A percentile compares a stretch with the other conserved stretches of the same genome.
These are phyloP conservation scores for Meiosimyza decipiens DNA, from an alignment of 2,888 invertebrate species.

Conservation along the genomic window DNA sequence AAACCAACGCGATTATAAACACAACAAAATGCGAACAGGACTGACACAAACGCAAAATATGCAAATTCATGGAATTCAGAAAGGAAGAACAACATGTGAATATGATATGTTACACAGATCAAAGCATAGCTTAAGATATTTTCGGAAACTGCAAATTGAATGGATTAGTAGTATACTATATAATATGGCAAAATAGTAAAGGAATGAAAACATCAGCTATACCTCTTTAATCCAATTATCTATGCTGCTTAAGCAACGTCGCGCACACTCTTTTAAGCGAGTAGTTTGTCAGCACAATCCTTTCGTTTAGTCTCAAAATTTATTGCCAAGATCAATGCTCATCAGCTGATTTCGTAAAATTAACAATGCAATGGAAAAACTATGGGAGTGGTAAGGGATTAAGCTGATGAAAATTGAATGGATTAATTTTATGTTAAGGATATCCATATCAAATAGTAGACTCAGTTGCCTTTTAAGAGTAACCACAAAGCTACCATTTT, in stretches of 20 bases:
- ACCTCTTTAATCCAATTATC: slow-evolving; percentile 44
- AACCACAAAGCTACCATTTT: too few relatives aligned
- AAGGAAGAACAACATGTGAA: not conserved
- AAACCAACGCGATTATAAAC: not conserved
- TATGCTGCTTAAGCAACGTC: slow-evolving; percentile 38
- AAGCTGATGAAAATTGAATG: too few relatives aligned
- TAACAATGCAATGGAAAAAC: too few relatives aligned
- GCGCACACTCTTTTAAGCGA: not conserved
- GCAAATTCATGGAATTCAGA: not conserved
- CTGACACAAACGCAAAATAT: not conserved
- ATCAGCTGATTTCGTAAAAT: not conserved
- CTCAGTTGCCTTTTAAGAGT: too few relatives aligned
- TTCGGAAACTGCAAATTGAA: too few relatives aligned
- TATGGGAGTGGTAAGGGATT: too few relatives aligned
- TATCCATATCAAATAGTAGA: too few relatives aligned
- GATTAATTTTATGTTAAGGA: too few relatives aligned
- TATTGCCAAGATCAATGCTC: slow-evolving; percentile 6
- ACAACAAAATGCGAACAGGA: not conserved
- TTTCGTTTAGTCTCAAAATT: not conserved
- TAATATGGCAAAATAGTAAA: too few relatives aligned
- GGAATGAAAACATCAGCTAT: too few relatives aligned
- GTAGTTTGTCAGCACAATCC: too few relatives aligned
- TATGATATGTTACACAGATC: not conserved
- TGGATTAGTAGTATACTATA: too few relatives aligned
- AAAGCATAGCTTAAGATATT: not conserved